A percentile compares a stretch with the other conserved stretches of the same genome.
Evolutionary conservation across 2,888 invertebrate species (phyloP).

Genomic region (Noctua janthe): DNA sequence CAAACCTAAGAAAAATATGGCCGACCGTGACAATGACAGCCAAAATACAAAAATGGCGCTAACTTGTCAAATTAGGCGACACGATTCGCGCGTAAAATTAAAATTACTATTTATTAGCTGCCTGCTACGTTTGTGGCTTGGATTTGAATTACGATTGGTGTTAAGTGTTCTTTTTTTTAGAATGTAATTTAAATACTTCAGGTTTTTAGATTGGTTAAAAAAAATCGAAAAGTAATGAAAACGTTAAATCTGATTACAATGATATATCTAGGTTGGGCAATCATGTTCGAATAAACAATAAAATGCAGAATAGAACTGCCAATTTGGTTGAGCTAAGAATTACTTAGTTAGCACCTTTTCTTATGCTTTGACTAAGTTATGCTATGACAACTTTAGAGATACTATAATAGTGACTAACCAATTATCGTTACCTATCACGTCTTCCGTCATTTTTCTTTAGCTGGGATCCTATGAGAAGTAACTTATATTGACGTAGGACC

Average conservation of each 20-base stretch:
- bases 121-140: conserved; percentile 15
- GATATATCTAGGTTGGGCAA: neutral
- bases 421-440: neutral
- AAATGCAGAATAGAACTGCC: neutral
- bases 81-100: conserved; percentile 57
- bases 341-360: neutral
- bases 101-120: conserved; percentile 34
- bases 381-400: neutral
- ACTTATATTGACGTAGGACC: neutral
- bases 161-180: neutral
- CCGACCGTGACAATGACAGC: conserved; percentile 80
- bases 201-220: neutral
- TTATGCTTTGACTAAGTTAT: neutral
- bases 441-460: no score
- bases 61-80: conserved; percentile 72
- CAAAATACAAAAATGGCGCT: conserved; percentile 65
- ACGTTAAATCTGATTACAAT: conserved; percentile 5
- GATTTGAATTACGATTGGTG: conserved; percentile 33
- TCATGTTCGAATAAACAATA: neutral
- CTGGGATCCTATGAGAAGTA: neutral
- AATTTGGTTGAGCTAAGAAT: neutral
- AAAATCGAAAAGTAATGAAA: conserved; percentile 22
- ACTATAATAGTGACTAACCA: neutral
- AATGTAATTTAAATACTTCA: conserved; percentile 22
- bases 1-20: conserved; percentile 61